phyloP scores from a whole-genome alignment of 1,140 invertebrate species.

The Portunus trituberculatus region DNA sequence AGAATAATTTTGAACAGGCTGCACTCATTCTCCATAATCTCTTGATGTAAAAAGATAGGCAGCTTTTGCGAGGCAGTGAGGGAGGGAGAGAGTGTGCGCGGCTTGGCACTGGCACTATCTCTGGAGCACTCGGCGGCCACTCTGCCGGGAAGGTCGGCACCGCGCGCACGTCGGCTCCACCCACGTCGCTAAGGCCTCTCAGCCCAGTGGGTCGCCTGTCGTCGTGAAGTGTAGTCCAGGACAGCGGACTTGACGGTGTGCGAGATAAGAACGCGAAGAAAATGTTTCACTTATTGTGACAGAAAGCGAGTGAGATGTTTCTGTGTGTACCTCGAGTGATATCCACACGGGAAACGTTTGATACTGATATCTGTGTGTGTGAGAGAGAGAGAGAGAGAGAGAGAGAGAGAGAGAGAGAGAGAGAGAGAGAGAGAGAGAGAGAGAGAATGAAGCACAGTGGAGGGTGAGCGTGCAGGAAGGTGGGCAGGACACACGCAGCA shows the following conservation, averaged over 20 bases:
- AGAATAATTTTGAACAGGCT: too few species aligned
- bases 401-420: too few species aligned
- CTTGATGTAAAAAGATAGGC: not conserved
- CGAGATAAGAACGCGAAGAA: not conserved
- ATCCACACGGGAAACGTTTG: not conserved
- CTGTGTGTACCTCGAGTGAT: not conserved
- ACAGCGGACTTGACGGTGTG: not conserved
- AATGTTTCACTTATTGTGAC: not conserved
- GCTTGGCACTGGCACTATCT: not conserved
- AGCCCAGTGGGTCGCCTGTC: not conserved
- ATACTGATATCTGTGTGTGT: not conserved
- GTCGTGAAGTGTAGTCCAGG: not conserved
- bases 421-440: too few species aligned
- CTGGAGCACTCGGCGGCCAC: not conserved
- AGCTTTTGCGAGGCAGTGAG: not conserved
- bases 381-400: too few species aligned
- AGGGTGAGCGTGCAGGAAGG: not conserved
- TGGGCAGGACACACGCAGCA: not conserved
- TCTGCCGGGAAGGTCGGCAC: not conserved
- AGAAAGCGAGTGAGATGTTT: not conserved
- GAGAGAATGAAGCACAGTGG: not conserved
- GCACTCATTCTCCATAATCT: not conserved
- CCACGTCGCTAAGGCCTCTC: not conserved
- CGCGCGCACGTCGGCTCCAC: slow-evolving; percentile 14
- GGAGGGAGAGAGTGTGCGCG: not conserved